Percentiles rank a stretch among this genome's conserved stretches.
phyloP scores from a whole-genome alignment of 2,888 invertebrate species.

The Eilema griseolum region DNA sequence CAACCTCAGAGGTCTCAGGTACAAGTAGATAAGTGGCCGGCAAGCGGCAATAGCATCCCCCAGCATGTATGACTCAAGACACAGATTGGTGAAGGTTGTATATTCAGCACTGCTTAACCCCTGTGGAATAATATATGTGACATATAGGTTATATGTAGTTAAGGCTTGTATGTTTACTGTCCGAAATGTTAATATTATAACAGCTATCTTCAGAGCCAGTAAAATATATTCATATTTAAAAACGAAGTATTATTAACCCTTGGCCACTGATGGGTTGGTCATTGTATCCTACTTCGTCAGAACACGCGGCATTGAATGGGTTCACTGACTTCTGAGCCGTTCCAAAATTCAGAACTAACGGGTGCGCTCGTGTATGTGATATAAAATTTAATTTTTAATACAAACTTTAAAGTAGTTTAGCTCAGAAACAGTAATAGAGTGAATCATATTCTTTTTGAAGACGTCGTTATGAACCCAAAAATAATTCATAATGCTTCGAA shows the following conservation, averaged over 20 bases:
- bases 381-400: neutral
- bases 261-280: neutral
- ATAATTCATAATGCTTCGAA: neutral
- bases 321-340: slow-evolving; percentile 1
- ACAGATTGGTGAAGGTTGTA: no score
- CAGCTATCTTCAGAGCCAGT: neutral
- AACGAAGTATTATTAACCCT: neutral
- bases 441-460: neutral
- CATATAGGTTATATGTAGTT: no score
- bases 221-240: neutral
- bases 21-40: no score
- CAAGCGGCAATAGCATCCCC: no score
- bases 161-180: no score
- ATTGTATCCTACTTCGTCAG: neutral
- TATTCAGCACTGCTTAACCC: no score
- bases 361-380: neutral
- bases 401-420: neutral
- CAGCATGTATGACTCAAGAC: no score
- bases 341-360: neutral
- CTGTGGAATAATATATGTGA: no score
- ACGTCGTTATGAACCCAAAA: neutral
- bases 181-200: neutral
- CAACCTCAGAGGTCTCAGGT: no score
- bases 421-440: neutral
- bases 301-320: neutral